phyloP scores from a whole-genome alignment of 2,797 vertebrate genomes.

The Galago senegalensis region DNA sequence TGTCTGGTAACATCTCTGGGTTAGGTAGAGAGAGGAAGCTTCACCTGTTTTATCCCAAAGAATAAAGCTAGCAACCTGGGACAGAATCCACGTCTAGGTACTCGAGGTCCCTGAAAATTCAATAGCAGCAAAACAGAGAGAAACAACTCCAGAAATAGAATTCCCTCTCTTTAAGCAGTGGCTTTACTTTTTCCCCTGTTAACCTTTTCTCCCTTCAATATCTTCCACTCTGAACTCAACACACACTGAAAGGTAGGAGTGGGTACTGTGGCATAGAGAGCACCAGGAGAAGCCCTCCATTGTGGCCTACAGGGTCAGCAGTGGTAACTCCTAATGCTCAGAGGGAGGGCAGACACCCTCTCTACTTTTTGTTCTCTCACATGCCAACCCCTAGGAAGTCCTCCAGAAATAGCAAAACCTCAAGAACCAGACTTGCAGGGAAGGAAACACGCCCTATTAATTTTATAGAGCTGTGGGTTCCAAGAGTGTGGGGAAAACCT shows the following conservation, averaged over 20 bases:
- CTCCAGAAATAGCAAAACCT: neutral
- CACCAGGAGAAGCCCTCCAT: neutral
- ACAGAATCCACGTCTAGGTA: neutral
- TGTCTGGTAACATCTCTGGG: neutral
- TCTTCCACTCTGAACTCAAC: neutral
- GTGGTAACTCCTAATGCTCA: neutral
- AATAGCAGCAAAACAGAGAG: conserved; percentile 9
- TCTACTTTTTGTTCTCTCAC: neutral
- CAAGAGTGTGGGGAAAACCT: neutral
- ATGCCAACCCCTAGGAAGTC: neutral
- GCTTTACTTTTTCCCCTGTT: neutral
- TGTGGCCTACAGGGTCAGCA: neutral
- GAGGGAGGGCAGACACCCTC: neutral
- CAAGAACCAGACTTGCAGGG: neutral
- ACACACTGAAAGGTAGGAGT: neutral
- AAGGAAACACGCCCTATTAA: neutral
- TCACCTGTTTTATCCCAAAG: neutral
- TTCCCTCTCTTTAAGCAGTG: neutral
- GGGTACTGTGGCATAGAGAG: neutral
- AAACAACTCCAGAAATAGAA: neutral
- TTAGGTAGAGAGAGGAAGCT: neutral
- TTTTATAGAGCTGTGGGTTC: neutral
- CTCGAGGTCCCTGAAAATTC: neutral
- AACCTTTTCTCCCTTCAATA: neutral
- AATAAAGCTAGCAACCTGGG: neutral